Conservation (phyloP, 2,113 vertebrate genomes). For the Saccopteryx leptura region DNA sequence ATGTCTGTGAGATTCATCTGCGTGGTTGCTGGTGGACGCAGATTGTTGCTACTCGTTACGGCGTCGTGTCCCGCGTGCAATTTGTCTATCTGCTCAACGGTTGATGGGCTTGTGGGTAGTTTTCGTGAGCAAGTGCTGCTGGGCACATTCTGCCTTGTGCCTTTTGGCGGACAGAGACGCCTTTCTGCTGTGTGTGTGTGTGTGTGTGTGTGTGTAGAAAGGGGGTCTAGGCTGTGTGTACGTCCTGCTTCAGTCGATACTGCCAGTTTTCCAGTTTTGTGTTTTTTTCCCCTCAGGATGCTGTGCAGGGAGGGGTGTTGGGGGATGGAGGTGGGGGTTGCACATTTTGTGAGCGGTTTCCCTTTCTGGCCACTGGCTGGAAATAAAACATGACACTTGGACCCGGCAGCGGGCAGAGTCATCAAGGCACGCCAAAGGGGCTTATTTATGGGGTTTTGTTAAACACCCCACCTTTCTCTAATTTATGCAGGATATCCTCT, state of each 20-base stretch:
- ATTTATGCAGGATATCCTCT: constrained; percentile 87
- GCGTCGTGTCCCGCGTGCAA: accelerated
- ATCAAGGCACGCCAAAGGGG: constrained; percentile 69
- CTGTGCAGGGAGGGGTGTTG: too few species aligned
- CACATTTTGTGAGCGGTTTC: background rate
- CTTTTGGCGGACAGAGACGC: background rate
- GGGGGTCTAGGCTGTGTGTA: accelerated
- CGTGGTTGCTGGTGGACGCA: too few species aligned
- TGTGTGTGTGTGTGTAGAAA: too few species aligned
- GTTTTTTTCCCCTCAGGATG: background rate
- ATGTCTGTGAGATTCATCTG: background rate
- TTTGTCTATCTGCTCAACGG: accelerated
- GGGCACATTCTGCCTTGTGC: accelerated
- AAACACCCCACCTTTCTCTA: constrained; percentile 79
- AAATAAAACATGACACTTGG: constrained; percentile 72
- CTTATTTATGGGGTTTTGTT: constrained; percentile 86
- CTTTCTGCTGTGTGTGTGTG: background rate
- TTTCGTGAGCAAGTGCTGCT: background rate
- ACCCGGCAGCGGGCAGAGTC: constrained; percentile 68
- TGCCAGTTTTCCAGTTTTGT: background rate
- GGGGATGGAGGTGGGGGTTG: background rate
- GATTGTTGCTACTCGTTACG: background rate
- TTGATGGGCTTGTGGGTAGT: background rate
- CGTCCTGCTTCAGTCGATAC: background rate
- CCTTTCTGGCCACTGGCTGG: constrained; percentile 64